Evolutionary conservation across 2,797 vertebrate genomes (phyloP), one percentile per base, ranked within the genome.

Genomic region (Halcyon leucocephala): DNA sequence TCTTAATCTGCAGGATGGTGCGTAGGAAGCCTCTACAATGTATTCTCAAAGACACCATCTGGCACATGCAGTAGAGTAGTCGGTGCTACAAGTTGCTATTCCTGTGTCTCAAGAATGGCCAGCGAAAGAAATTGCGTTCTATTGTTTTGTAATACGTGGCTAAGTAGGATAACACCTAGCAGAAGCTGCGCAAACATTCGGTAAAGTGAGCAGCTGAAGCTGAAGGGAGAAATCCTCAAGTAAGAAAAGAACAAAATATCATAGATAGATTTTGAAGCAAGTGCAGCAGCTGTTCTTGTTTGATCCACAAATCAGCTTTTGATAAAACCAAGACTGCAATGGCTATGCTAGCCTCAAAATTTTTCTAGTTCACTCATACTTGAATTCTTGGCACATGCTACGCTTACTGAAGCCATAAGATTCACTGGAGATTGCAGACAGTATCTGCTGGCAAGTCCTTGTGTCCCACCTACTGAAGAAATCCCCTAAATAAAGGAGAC

Each of bases 241-340:
- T 10, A 42, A 64, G 41, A 65, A 65, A 52, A 73, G 22, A 24
- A 90, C 14, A 89, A 91, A 85, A 72, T 5, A 8, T 28, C 62
- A 35, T 19, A 60, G n/a, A 57, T 25, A 29, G 60, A 74, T 92
- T 95, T 69, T 79, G 61, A 85, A 93, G 72, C 54, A 86, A 94
- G 91, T 0, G 5, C n/a, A 93, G 65, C 87, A 92, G 86, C 82
- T 87, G 84, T 26, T 73, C 60, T 78, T 90, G 67, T 95, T 95
- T 94, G 92, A 94, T 84, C 95, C 72, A 91, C 84, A 93, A 92
- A 93, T 74, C 86, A 87, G 84, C 61, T 91, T 93, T 92, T 48
- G 86, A 77, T 86, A 95, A 92, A 93, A 90, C 60, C 54, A 89
- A 84, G 79, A 58, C 26, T 65, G 66, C 88, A 92, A 91, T 33